Base-by-base conservation (phyloP, 2,113 vertebrate genomes). In the Probosciger aterrimus region DNA sequence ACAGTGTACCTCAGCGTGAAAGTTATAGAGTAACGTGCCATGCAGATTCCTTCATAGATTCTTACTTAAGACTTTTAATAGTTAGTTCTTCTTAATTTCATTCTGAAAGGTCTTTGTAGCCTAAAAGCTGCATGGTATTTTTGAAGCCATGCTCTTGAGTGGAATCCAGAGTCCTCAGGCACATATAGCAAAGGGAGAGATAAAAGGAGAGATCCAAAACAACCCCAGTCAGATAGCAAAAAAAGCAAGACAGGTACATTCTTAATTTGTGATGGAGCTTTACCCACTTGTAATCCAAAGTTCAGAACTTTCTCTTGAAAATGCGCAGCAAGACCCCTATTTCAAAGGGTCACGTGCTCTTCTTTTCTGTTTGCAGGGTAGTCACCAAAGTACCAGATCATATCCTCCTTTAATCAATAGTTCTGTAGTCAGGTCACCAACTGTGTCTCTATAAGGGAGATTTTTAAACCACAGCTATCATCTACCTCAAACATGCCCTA, bases 101-200 rank as follows among this genome's bases (percentile, higher is more conserved):
- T 44, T 74, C 10, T 50, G 33, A 65, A 82, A 79, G 13, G 8
- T n/a, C 7, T 80, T 82, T 82, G 39, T 50, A 50, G 22, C 55
- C 22, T 73, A 16, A 82, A 53, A 88, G 1, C 9, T 59, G 5
- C 8, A 3, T 8, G 5, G 5, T 41, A 5, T 20, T 30, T 87
- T 37, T 52, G 30, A 86, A 77, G 3, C 43, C 10, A 11, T 20
- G 47, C 2, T 17, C 44, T 22, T 10, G 14, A 69, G 30, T 28
- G 4, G 9, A 91, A 91, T 47, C n/a, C 4, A 47, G 15, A 3
- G 23, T 37, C 59, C 82, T 81, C 52, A 76, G 14, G 7, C 12
- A 69, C 0, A 1, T 4, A 37, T 0, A 43, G 30, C 30, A 73
- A 52, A 70, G 0, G 1, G 0, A 67, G 27, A 49, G 24, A 25